These are phyloP conservation scores for Drosophila gunungcola DNA, from an alignment of 1,140 invertebrate genomes.

Conservation along the genomic window DNA sequence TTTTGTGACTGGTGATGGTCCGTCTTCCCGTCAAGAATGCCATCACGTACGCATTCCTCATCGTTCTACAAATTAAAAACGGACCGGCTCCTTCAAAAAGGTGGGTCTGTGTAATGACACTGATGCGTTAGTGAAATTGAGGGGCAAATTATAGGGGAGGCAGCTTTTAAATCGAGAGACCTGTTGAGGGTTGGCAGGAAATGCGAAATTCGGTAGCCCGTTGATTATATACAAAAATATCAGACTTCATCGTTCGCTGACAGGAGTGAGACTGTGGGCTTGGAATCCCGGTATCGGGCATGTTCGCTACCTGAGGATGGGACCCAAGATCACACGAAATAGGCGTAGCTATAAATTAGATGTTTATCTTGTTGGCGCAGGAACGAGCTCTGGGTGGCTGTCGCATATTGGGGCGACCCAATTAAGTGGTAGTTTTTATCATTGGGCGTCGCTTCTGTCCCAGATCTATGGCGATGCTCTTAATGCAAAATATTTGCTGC, in stretches of 20 bases:
- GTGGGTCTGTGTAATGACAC: conserved; percentile 62
- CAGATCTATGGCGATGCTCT: conserved; percentile 19
- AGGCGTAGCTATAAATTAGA: conserved; percentile 78
- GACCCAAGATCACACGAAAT: conserved; percentile 51
- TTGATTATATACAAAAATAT: conserved; percentile 72
- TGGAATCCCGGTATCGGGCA: background rate
- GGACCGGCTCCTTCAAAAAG: conserved; percentile 6
- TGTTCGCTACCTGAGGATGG: conserved; percentile 31
- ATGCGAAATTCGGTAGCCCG: conserved; percentile 81
- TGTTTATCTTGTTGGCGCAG: conserved; percentile 60
- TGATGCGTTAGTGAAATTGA: conserved; percentile 73
- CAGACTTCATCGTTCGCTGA: conserved; percentile 1
- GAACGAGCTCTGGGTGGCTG: conserved; percentile 56
- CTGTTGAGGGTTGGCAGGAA: conserved; percentile 55
- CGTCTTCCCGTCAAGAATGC: conserved; percentile 34
- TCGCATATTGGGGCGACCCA: conserved; percentile 47
- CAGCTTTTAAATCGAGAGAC: conserved; percentile 4
- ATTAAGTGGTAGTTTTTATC: conserved; percentile 82
- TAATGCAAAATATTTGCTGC: conserved; percentile 55
- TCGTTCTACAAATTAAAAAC: conserved; percentile 54
- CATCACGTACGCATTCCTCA: conserved; percentile 54
- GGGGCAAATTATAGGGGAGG: conserved; percentile 62
- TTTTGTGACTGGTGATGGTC: conserved; percentile 42
- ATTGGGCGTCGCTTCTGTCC: conserved; percentile 42
- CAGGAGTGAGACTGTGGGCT: background rate